These are phyloP conservation scores for Drosophila glabriapex DNA, from an alignment of 2,888 invertebrate species.

Conservation along the genomic window DNA sequence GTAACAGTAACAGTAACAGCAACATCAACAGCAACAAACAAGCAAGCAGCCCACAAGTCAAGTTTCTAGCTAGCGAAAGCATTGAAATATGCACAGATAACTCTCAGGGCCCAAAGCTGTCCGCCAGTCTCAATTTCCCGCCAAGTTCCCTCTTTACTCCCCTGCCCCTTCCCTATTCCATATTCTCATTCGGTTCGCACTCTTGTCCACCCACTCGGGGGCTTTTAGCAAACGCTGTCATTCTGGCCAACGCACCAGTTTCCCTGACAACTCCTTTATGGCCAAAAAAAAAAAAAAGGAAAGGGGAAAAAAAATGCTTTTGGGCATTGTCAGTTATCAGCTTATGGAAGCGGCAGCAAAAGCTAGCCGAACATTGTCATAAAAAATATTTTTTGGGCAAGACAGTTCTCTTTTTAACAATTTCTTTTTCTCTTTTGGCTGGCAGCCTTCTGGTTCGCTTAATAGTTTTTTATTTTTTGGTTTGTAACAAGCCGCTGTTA, in stretches of 20 bases:
- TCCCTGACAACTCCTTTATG: conserved; percentile 74
- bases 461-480: conserved; percentile 41
- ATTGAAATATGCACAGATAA: conserved; percentile 79
- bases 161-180: background rate
- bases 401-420: conserved; percentile 28
- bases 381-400: conserved; percentile 62
- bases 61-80: conserved; percentile 71
- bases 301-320: conserved; percentile 65
- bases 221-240: conserved; percentile 39
- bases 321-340: conserved; percentile 79
- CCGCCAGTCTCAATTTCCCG: conserved; percentile 8
- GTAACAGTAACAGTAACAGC: conserved; percentile 19
- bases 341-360: conserved; percentile 53
- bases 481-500: conserved; percentile 56
- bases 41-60: conserved; percentile 61
- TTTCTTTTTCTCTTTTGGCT: background rate
- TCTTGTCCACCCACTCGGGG: conserved; percentile 1
- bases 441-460: conserved; percentile 41
- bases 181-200: background rate
- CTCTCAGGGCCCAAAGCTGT: conserved; percentile 52
- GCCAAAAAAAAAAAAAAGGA: conserved; percentile 54
- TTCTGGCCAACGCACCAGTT: conserved; percentile 72
- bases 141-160: background rate
- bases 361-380: conserved; percentile 65
- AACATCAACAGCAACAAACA: conserved; percentile 15